Conservation (phyloP, 2,113 vertebrate genomes). For the Pampusana beccarii region DNA sequence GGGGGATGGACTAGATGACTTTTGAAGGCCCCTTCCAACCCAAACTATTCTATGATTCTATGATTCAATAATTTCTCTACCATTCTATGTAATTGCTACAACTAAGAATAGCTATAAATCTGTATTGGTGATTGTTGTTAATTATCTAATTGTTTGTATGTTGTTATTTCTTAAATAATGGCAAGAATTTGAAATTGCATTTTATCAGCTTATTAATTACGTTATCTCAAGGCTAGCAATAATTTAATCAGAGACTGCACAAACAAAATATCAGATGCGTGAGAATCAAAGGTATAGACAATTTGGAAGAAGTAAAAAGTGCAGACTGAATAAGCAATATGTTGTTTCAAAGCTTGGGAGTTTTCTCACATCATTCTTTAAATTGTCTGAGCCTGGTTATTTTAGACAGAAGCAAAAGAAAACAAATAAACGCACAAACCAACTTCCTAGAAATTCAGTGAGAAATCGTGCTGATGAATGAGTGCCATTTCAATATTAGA, state of each 20-base stretch:
- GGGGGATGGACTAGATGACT: not conserved
- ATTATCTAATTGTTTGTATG: not conserved
- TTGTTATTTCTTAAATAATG: not conserved
- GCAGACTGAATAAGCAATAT: not conserved
- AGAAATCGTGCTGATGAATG: not conserved
- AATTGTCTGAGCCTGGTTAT: not conserved
- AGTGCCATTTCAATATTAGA: not conserved
- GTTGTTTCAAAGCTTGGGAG: not conserved
- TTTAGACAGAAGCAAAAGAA: not conserved
- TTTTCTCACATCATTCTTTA: not conserved
- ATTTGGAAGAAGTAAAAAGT: not conserved
- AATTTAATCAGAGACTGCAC: not conserved
- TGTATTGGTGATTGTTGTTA: not conserved
- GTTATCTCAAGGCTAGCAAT: not conserved
- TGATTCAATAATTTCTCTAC: not conserved
- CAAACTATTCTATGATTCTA: not conserved
- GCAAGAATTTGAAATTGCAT: not conserved
- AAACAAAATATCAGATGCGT: not conserved
- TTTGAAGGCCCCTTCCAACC: not conserved
- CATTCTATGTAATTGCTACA: not conserved
- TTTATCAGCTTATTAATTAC: not conserved
- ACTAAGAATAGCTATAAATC: not conserved
- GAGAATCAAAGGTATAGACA: not conserved
- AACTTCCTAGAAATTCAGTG: not conserved
- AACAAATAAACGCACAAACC: fast-evolving